Evolutionary conservation across 1,140 invertebrate species (phyloP).

Genomic region (Cherax destructor): DNA sequence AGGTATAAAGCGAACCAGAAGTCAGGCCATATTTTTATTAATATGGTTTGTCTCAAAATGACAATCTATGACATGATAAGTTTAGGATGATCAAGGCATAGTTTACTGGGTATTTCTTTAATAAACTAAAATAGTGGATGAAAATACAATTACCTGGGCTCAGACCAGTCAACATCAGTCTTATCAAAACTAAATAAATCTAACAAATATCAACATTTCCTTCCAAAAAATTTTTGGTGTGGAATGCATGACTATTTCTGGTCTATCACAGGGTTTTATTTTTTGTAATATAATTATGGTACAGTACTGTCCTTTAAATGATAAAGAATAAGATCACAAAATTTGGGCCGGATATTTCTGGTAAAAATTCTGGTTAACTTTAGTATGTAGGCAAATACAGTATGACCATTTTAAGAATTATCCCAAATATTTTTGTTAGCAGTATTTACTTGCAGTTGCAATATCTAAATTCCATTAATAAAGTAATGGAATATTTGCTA

Average conservation of each 20-base stretch:
- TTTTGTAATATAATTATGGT: no score
- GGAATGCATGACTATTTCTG: neutral
- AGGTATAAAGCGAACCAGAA: neutral
- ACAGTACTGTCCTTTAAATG: no score
- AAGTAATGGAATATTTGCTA: no score
- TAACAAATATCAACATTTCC: neutral
- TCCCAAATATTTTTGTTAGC: no score
- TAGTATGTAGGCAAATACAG: no score
- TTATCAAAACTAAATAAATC: neutral
- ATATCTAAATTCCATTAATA: no score
- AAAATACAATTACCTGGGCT: neutral
- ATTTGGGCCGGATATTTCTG: no score
- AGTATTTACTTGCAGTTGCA: no score
- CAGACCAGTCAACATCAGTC: neutral
- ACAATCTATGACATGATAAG: neutral
- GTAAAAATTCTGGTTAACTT: no score
- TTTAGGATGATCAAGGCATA: neutral
- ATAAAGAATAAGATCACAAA: no score
- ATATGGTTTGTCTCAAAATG: conserved; percentile 1
- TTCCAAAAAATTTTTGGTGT: neutral
- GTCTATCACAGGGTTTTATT: neutral
- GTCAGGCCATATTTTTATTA: neutral
- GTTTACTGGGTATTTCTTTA: neutral
- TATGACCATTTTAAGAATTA: no score
- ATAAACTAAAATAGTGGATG: neutral